phyloP scores from a whole-genome alignment of 1,140 invertebrate genomes.

The Tribolium madens region DNA sequence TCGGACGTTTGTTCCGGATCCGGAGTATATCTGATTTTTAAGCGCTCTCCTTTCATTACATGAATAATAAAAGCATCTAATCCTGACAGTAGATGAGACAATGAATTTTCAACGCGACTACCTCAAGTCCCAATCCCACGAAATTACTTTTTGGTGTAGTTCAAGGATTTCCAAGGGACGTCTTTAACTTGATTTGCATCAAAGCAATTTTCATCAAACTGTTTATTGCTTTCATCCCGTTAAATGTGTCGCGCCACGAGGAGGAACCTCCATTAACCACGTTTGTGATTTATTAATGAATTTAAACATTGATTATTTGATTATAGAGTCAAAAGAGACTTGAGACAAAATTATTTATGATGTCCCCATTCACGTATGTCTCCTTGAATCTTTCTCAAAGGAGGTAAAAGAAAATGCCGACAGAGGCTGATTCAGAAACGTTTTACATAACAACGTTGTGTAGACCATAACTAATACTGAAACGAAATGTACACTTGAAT shows the following conservation, averaged over 20 bases:
- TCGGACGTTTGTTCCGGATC: too few species aligned
- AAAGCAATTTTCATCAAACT: neutral
- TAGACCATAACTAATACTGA: neutral
- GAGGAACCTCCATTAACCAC: neutral
- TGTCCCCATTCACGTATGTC: neutral
- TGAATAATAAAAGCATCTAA: neutral
- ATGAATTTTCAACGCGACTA: neutral
- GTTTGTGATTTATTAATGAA: neutral
- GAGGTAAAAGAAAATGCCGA: neutral
- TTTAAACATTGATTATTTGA: neutral
- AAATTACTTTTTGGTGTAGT: neutral
- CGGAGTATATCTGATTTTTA: too few species aligned
- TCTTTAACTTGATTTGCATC: conserved; percentile 1
- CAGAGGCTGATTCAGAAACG: neutral
- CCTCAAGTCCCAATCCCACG: neutral
- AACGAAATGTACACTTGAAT: conserved; percentile 12
- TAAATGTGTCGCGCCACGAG: neutral
- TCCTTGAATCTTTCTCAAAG: neutral
- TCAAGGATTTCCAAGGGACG: neutral
- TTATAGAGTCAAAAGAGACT: neutral
- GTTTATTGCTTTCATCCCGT: neutral
- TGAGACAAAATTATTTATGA: neutral
- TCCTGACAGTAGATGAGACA: neutral
- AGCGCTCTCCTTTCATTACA: too few species aligned
- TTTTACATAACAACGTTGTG: conserved; percentile 7